Base-by-base conservation (phyloP, 2,888 invertebrate species). In the Thymelicus lineola region DNA sequence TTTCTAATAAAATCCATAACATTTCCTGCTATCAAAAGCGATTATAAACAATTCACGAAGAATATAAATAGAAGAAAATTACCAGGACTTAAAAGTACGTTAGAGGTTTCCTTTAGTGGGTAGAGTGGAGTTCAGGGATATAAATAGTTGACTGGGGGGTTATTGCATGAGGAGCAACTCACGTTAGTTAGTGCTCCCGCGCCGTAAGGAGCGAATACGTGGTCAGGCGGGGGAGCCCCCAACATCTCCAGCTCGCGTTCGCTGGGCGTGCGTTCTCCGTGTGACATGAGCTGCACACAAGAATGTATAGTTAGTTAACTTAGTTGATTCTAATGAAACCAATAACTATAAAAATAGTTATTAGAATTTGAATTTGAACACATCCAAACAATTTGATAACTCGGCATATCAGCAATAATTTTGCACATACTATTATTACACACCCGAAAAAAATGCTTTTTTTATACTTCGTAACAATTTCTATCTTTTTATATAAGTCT, bases 211-310 rank as follows among this genome's bases (percentile, higher is more conserved):
- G 95, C 95, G 72, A 94, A 94, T 61, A 94, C 93, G 76, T 95
- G 91, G 58, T 94, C 88, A 55, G 96, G 90, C 5, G 95, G 95
- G 76, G 96, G 95, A 45, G 94, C 94, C 3, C 96, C 95, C 76
- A 95, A 95, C 81, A 94, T 93, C 15, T 94, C 92, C 50, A 92
- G 74, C 73, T 93, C 93, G n/a, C 80, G 87, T 74, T 93, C 89
- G 73, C 94, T 95, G 1, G 96, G 96, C 60, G 96, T 95, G 63
- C 97, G 93, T 80, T 96, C 96, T 0, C 97, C 97, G 83, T 97
- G 96, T 7, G 96, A 94, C 91, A 95, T 96, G 36, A 96, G 79
- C 95, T 96, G 82, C 6, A 82, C 75, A 72, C 58, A 72, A 15
- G 62, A 66, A 62, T 42, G 10, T 6, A 7, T 9, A 20, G 50